Base-by-base conservation (phyloP, 2,113 vertebrate species). In the Sceloporus undulatus region DNA sequence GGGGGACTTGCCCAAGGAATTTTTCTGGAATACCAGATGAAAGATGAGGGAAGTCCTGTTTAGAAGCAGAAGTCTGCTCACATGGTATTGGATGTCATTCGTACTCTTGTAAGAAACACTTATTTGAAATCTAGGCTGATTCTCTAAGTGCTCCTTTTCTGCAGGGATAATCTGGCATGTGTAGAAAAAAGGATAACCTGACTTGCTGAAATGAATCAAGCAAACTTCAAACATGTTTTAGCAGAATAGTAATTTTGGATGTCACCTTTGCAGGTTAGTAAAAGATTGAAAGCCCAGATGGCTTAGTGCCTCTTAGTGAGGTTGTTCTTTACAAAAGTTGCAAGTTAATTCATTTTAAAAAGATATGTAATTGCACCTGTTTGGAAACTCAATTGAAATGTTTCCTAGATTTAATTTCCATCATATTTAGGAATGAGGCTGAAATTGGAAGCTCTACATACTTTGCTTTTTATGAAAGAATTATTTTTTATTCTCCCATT, bases 81-180 rank as follows among this genome's bases (percentile, higher is more conserved):
- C 1, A 74, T 18, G 14, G 18, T 18, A 13, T 38, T 74, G n/a
- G 71, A 38, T 74, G 71, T 5, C n/a, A 14, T 5, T 29, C 34
- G 19, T 38, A 74, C 9, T 80, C 92, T 93, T 94, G 85, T 6
- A 27, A 92, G 90, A 91, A 89, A 89, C 91, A 84, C 70, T 92
- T 90, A 0, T 94, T 85, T 89, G 84, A 87, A 79, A 34, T 89
- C 7, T 2, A 77, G 82, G 75, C 68, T 84, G 83, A 10, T 1
- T 73, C 19, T 40, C 14, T 14, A 23, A 62, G 8, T 77, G 29
- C 59, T 18, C 77, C 89, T 74, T 27, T 0, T 25, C 9, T 68
- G 42, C 77, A 65, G 54, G 18, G 52, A 81, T 5, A 82, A 79
- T 82, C 8, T 25, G 18, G 38, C 27, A 25, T 65, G 54, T 76